Conservation (phyloP, 2,888 invertebrate species). For the Nematopogon swammerdamellus region DNA sequence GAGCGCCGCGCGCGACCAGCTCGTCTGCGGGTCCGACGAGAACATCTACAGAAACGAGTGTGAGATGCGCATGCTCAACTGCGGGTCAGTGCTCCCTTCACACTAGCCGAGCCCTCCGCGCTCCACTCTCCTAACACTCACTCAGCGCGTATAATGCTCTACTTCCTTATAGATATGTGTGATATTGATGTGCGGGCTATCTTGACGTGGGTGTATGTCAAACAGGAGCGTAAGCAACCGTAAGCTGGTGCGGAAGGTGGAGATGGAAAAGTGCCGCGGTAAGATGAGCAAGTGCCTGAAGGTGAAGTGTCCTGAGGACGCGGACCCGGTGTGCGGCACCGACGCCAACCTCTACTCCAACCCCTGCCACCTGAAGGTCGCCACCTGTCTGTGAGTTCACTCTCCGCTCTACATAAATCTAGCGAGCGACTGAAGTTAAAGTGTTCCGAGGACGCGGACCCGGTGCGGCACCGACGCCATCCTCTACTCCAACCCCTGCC, state of each 20-base stretch:
- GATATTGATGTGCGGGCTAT: too few relatives aligned
- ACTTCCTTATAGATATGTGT: too few relatives aligned
- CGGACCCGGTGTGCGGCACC: constrained; percentile 84
- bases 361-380: constrained; percentile 78
- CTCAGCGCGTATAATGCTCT: too few relatives aligned
- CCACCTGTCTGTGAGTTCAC: constrained; percentile 83
- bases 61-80: constrained; percentile 84
- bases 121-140: too few relatives aligned
- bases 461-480: constrained; percentile 86
- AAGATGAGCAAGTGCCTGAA: constrained; percentile 75
- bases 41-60: constrained; percentile 86
- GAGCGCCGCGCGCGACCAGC: constrained; percentile 61
- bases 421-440: constrained; percentile 75
- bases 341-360: constrained; percentile 83
- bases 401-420: too few relatives aligned
- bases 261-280: constrained; percentile 76
- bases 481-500: constrained; percentile 81
- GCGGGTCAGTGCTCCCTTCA: constrained; percentile 67
- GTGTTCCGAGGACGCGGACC: constrained; percentile 66
- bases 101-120: too few relatives aligned
- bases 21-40: constrained; percentile 87
- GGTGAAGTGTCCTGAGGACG: constrained; percentile 64
- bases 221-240: constrained; percentile 41
- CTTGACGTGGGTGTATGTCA: too few relatives aligned
- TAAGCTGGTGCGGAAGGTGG: constrained; percentile 63